Conservation (phyloP, 2,113 vertebrate species). For the Sylvilagus bachmani region DNA sequence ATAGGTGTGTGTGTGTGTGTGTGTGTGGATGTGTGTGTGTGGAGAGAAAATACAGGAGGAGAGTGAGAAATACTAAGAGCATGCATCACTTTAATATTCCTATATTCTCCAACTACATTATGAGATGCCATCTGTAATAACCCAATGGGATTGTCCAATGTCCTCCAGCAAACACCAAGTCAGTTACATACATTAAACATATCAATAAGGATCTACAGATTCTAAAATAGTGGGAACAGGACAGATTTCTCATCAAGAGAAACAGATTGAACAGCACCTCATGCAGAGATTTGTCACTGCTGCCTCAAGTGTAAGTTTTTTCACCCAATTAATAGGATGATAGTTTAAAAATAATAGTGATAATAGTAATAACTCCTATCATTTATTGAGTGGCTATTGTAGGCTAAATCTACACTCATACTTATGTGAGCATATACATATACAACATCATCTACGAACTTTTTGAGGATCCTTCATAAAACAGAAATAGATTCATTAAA, state of each 20-base stretch:
- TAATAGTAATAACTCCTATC: not conserved
- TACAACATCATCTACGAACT: too few relatives aligned
- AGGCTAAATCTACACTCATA: not conserved
- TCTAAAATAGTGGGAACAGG: not conserved
- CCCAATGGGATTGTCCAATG: not conserved
- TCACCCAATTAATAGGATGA: not conserved
- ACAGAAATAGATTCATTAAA: conserved; percentile 26
- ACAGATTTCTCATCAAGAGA: not conserved
- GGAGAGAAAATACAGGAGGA: not conserved
- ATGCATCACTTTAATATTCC: not conserved
- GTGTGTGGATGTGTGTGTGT: not conserved
- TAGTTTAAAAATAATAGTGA: not conserved
- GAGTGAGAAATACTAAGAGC: not conserved
- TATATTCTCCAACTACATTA: too few relatives aligned
- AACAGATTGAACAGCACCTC: not conserved
- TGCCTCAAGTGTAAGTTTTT: not conserved
- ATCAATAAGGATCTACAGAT: not conserved
- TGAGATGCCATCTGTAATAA: not conserved
- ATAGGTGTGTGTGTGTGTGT: too few relatives aligned
- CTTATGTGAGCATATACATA: not conserved
- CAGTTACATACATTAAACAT: not conserved
- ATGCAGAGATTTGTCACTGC: not conserved
- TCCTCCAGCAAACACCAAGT: not conserved
- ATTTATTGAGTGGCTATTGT: not conserved
- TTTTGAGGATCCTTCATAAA: not conserved